phyloP scores from a whole-genome alignment of 2,113 vertebrate genomes.

The Fulmarus glacialis region DNA sequence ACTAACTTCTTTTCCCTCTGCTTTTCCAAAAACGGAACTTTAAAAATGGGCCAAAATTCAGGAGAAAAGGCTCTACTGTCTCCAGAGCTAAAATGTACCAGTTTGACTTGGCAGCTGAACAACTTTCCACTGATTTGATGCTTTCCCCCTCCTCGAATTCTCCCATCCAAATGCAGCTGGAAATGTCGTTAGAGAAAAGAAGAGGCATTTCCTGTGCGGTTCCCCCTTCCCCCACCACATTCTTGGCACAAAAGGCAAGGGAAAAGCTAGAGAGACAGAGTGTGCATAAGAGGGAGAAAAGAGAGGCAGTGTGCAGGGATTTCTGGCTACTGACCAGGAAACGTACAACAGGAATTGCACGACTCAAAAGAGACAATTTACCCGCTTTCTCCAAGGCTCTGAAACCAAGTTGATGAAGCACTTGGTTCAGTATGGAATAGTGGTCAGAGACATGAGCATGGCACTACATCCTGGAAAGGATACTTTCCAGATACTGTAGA shows the following conservation, averaged over 20 bases:
- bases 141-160: slow-evolving; percentile 62
- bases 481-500: neutral
- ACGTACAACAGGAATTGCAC: slow-evolving; percentile 55
- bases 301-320: slow-evolving; percentile 66
- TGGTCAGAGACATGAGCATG: neutral
- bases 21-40: slow-evolving; percentile 46
- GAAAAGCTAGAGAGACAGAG: slow-evolving; percentile 55
- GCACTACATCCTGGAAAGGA: neutral
- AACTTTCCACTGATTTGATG: slow-evolving; percentile 73
- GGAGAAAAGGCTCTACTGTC: slow-evolving; percentile 70
- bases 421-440: neutral
- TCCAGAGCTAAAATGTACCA: slow-evolving; percentile 73
- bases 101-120: slow-evolving; percentile 75
- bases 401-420: neutral
- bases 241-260: slow-evolving; percentile 74
- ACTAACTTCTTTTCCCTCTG: slow-evolving; percentile 37
- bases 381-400: neutral
- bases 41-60: slow-evolving; percentile 44
- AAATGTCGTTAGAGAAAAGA: slow-evolving; percentile 73
- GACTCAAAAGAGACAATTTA: slow-evolving; percentile 34
- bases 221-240: slow-evolving; percentile 73
- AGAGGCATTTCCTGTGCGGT: slow-evolving; percentile 82
- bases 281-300: slow-evolving; percentile 52
- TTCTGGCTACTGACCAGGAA: slow-evolving; percentile 58
- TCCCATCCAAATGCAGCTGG: slow-evolving; percentile 75